phyloP scores from a whole-genome alignment of 2,797 vertebrate genomes.

The Triplophysa bombifrons region DNA sequence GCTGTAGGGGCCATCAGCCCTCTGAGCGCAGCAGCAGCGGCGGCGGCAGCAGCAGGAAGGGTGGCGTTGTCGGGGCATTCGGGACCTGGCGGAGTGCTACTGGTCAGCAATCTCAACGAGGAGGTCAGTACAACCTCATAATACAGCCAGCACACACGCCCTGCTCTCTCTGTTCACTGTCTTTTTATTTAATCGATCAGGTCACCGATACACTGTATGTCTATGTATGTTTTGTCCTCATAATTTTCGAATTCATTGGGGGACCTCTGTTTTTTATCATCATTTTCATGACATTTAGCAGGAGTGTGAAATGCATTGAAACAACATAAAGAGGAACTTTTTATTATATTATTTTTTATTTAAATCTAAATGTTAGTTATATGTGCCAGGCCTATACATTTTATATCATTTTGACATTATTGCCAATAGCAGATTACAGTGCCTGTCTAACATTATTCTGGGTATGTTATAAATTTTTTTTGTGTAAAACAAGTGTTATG shows the following conservation, averaged over 20 bases:
- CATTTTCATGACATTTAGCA: conserved; percentile 24
- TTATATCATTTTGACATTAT: too few relatives aligned
- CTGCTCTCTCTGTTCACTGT: conserved; percentile 46
- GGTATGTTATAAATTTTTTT: not conserved
- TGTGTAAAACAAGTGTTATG: too few relatives aligned
- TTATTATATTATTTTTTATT: not conserved
- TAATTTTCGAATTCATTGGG: conserved; percentile 21
- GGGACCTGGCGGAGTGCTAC: conserved; percentile 85
- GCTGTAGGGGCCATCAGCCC: conserved; percentile 93
- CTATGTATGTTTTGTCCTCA: conserved; percentile 69
- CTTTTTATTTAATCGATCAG: conserved; percentile 49
- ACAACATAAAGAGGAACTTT: not conserved
- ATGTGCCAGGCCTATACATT: too few relatives aligned
- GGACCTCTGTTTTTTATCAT: conserved; percentile 40
- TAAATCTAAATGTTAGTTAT: too few relatives aligned
- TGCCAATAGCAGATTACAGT: too few relatives aligned
- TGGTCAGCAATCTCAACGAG: conserved; percentile 98
- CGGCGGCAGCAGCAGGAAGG: conserved; percentile 91
- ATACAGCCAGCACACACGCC: conserved; percentile 19
- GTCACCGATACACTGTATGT: conserved; percentile 69
- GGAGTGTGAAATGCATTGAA: not conserved
- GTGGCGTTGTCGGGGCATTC: conserved; percentile 94
- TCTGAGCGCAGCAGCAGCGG: conserved; percentile 92
- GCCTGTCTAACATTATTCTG: not conserved
- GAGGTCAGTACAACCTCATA: conserved; percentile 79